Evolutionary conservation across 2,888 invertebrate genomes (phyloP).

Genomic region (Peribatodes rhomboidaria): DNA sequence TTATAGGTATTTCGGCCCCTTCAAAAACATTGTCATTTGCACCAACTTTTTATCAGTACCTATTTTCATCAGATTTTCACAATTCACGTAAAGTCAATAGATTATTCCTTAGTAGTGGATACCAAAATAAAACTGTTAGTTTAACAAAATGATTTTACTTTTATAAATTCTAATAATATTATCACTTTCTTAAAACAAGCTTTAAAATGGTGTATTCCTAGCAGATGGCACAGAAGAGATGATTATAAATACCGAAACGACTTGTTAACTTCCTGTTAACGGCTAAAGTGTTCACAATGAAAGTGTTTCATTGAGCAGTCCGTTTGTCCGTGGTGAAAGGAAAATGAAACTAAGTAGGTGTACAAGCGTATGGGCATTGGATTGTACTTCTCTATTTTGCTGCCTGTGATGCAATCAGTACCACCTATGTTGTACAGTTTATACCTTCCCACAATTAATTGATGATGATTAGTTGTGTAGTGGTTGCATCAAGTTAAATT

Average conservation of each 20-base stretch:
- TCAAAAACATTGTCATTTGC: no score
- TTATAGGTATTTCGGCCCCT: no score
- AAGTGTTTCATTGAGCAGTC: conserved; percentile 65
- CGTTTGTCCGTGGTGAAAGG: conserved; percentile 48
- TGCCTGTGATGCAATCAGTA: neutral
- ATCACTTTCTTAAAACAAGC: neutral
- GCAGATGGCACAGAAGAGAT: conserved; percentile 21
- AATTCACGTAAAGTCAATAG: neutral
- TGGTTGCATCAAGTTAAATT: no score
- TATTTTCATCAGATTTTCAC: no score
- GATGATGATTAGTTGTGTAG: no score
- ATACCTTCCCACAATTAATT: no score
- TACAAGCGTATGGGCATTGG: conserved; percentile 16
- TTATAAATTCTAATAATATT: neutral
- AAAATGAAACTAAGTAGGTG: neutral
- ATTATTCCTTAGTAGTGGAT: neutral
- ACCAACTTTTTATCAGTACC: no score
- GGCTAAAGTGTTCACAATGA: conserved; percentile 57
- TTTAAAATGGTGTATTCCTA: conserved; percentile 3
- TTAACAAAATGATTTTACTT: neutral
- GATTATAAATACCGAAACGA: conserved; percentile 36
- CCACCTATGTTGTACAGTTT: no score
- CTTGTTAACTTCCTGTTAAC: conserved; percentile 45
- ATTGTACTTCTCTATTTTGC: neutral
- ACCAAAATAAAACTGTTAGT: neutral